A percentile compares a stretch with the other conserved stretches of the same genome.
Evolutionary conservation across 1,140 invertebrate species (phyloP).

Genomic region (Micrasema minimum): DNA sequence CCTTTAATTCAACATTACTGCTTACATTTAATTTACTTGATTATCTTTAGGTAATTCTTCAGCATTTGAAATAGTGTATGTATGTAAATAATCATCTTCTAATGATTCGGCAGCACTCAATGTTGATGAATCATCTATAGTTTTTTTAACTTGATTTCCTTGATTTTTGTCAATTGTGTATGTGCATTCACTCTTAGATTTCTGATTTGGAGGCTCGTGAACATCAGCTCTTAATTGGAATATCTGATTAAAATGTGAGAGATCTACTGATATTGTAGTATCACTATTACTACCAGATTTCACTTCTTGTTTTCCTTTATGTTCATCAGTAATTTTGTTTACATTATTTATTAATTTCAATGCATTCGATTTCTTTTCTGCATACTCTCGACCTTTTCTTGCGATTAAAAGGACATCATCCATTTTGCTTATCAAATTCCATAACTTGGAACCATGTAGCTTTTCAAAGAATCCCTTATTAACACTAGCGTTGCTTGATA

Average conservation of each 20-base stretch:
- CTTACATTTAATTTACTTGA: no score
- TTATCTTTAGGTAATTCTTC: constrained; percentile 4
- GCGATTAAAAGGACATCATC: constrained; percentile 44
- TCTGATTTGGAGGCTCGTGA: constrained; percentile 27
- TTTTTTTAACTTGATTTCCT: neutral
- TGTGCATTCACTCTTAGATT: constrained; percentile 26
- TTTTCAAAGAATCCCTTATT: constrained; percentile 14
- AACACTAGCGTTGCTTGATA: constrained; percentile 3
- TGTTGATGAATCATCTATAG: constrained; percentile 41
- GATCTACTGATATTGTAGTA: constrained; percentile 41
- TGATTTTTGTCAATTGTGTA: constrained; percentile 34
- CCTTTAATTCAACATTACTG: no score
- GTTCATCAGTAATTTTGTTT: neutral
- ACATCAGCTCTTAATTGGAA: constrained; percentile 38
- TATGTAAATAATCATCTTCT: constrained; percentile 48
- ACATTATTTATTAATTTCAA: neutral
- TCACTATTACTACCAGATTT: constrained; percentile 37
- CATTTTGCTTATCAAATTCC: constrained; percentile 49
- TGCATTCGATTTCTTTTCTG: constrained; percentile 31
- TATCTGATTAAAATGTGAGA: constrained; percentile 44
- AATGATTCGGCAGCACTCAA: constrained; percentile 49
- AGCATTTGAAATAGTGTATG: constrained; percentile 42
- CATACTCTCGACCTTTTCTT: constrained; percentile 16
- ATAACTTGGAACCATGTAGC: constrained; percentile 41
- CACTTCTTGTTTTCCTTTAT: neutral